These are phyloP conservation scores for Cryptocheilus praepositus DNA, from an alignment of 2,888 invertebrate species.

Conservation along the genomic window DNA sequence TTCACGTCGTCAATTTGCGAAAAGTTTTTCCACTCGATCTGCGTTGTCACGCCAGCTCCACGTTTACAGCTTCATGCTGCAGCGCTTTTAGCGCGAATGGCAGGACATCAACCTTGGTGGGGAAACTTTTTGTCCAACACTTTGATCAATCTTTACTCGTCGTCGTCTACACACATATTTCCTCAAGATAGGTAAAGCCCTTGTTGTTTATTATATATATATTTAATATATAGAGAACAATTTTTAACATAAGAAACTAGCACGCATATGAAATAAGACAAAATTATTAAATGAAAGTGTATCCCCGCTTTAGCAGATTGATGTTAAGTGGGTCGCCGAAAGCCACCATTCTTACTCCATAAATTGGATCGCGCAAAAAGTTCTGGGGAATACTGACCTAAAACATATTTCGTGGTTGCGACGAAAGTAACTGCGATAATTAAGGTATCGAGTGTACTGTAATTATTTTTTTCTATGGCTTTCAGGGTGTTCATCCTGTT, in stretches of 20 bases:
- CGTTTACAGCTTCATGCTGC: constrained; percentile 87
- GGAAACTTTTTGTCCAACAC: constrained; percentile 91
- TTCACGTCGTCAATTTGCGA: constrained; percentile 77
- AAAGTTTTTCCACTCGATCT: constrained; percentile 83
- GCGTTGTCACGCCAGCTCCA: constrained; percentile 85
- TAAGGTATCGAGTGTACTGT: neutral
- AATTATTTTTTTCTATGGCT: constrained; percentile 21
- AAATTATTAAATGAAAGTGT: no score
- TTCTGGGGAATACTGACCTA: no score
- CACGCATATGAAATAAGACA: no score
- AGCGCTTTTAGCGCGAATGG: constrained; percentile 86
- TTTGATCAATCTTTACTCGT: constrained; percentile 86
- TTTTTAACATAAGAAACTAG: no score
- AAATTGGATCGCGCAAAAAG: no score
- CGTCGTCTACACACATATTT: constrained; percentile 86
- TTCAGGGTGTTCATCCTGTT: constrained; percentile 88
- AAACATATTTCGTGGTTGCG: neutral
- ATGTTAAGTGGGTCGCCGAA: no score
- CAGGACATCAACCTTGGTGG: constrained; percentile 90
- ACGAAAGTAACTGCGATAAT: neutral
- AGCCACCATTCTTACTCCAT: no score
- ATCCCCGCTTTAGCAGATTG: no score
- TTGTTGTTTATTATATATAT: no score
- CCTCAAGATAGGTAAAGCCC: constrained; percentile 87
- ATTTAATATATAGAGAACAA: no score